A percentile compares a stretch with the other conserved stretches of the same genome.
Conservation (phyloP, 2,888 invertebrate species). For the Meteorus colon region DNA sequence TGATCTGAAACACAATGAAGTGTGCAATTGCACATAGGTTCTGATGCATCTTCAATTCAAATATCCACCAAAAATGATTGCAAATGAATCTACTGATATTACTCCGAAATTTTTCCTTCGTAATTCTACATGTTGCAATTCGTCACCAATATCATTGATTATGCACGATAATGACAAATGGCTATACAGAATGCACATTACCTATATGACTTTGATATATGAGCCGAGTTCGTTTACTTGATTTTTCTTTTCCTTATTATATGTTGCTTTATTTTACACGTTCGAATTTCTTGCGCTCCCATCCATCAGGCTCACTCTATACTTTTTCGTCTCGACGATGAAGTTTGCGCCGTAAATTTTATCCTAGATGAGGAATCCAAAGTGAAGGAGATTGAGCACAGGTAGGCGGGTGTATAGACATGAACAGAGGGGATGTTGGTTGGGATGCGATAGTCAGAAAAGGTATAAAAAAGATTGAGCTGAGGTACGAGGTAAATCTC, state of each 20-base stretch:
- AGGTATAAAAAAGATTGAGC: neutral
- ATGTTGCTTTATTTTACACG: neutral
- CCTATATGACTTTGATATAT: conserved; percentile 32
- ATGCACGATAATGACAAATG: conserved; percentile 64
- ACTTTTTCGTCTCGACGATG: neutral
- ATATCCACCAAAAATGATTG: too few species aligned
- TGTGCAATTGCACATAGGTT: neutral
- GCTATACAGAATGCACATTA: neutral
- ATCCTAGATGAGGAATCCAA: conserved; percentile 4
- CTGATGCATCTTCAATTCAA: neutral
- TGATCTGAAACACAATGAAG: neutral
- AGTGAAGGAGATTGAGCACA: conserved; percentile 12
- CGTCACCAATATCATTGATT: conserved; percentile 52
- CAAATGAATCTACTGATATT: neutral
- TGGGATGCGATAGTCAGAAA: conserved; percentile 12
- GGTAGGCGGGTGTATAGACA: neutral
- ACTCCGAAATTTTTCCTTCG: neutral
- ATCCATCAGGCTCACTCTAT: neutral
- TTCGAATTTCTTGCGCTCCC: neutral
- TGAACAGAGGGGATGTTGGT: neutral
- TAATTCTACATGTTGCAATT: neutral
- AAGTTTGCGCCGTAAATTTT: conserved; percentile 11
- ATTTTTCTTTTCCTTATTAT: neutral
- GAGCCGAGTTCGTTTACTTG: conserved; percentile 9
- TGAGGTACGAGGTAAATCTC: conserved; percentile 20